A percentile compares a stretch with the other conserved stretches of the same genome.
phyloP scores from a whole-genome alignment of 1,140 invertebrate species.

The Achroia grisella region DNA sequence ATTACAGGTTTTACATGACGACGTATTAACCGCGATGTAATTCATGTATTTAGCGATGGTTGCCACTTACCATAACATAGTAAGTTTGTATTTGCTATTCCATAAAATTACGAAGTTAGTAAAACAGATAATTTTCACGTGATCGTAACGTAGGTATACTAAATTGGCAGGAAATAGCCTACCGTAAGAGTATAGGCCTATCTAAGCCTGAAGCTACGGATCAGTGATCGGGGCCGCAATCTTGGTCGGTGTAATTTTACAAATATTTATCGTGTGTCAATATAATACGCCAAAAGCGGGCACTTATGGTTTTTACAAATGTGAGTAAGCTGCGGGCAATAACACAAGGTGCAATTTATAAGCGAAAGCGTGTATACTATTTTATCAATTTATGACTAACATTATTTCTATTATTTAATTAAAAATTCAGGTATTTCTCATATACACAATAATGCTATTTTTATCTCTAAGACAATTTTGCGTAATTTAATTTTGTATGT shows the following conservation, averaged over 20 bases:
- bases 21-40: too few species aligned
- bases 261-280: conserved; percentile 70
- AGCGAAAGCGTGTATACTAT: background rate
- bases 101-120: too few species aligned
- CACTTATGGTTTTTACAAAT: conserved; percentile 68
- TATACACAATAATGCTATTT: too few species aligned
- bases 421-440: too few species aligned
- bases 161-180: conserved; percentile 12
- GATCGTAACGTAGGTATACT: background rate
- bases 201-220: conserved; percentile 9
- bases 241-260: conserved; percentile 42
- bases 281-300: conserved; percentile 64
- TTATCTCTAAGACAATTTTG: too few species aligned
- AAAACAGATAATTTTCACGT: too few species aligned
- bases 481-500: too few species aligned
- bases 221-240: conserved; percentile 33
- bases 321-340: conserved; percentile 44
- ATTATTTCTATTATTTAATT: background rate
- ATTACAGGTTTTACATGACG: too few species aligned
- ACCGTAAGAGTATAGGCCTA: conserved; percentile 7
- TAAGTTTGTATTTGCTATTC: too few species aligned
- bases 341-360: conserved; percentile 16
- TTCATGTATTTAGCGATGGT: too few species aligned
- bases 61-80: too few species aligned
- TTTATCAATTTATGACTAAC: background rate